A percentile compares a stretch with the other conserved stretches of the same genome.
Conservation (phyloP, 2,113 vertebrate species). For the Empidonax alnorum region DNA sequence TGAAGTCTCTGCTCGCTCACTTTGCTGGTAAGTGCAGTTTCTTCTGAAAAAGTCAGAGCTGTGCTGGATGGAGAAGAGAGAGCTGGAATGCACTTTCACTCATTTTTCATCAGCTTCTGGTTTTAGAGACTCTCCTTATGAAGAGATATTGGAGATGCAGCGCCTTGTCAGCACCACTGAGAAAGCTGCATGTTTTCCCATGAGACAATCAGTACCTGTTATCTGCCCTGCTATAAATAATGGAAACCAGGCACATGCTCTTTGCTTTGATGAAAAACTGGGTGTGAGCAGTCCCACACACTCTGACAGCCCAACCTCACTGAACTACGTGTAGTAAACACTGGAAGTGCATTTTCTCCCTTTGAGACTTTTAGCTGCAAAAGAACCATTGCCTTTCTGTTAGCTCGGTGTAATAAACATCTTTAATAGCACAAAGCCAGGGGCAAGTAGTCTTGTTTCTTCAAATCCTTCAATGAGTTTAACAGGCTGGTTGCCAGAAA, state of each 20-base stretch:
- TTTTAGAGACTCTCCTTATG: neutral
- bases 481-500: constrained; percentile 16
- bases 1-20: neutral
- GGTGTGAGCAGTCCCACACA: neutral
- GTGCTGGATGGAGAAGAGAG: neutral
- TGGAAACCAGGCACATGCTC: neutral
- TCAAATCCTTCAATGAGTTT: constrained; percentile 19
- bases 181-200: neutral
- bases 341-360: neutral
- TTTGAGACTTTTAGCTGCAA: neutral
- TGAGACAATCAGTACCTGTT: neutral
- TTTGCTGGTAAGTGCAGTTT: neutral
- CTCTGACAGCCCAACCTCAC: constrained; percentile 14
- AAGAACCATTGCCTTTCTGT: neutral
- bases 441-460: neutral
- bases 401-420: constrained; percentile 9
- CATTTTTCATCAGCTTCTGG: neutral
- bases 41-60: neutral
- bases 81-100: neutral
- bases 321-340: neutral
- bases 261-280: neutral
- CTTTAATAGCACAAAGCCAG: constrained; percentile 34
- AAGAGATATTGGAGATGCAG: neutral
- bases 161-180: neutral
- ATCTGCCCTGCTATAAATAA: neutral